These are phyloP conservation scores for Lingula anatina DNA, from an alignment of 2,888 invertebrate species.

Conservation along the genomic window DNA sequence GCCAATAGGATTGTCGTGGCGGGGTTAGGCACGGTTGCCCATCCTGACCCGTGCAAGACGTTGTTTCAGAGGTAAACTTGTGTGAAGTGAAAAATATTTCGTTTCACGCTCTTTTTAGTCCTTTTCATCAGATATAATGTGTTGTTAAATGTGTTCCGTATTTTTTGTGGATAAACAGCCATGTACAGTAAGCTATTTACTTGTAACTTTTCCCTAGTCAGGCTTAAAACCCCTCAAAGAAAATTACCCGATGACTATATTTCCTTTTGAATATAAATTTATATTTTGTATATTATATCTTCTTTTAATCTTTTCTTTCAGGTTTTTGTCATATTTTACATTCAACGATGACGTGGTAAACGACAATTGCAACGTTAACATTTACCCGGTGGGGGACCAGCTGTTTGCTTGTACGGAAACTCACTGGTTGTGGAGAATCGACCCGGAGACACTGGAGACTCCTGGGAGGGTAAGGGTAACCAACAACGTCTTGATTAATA, in stretches of 20 bases:
- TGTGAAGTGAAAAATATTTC: background rate
- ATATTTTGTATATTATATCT: too few relatives aligned
- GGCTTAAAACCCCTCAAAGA: too few relatives aligned
- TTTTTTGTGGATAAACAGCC: too few relatives aligned
- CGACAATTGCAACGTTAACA: constrained; percentile 86
- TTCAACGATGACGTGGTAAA: constrained; percentile 50
- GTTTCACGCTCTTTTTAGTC: too few relatives aligned
- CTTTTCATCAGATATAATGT: too few relatives aligned
- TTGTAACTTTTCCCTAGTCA: too few relatives aligned
- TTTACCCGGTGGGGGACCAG: constrained; percentile 73
- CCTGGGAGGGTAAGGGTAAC: constrained; percentile 62
- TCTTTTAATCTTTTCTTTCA: background rate
- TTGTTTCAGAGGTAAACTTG: constrained; percentile 50
- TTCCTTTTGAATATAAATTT: too few relatives aligned
- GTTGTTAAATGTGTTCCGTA: too few relatives aligned
- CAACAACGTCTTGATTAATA: too few relatives aligned
- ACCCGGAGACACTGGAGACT: constrained; percentile 74
- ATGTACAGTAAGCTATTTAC: too few relatives aligned
- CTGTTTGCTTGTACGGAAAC: constrained; percentile 82
- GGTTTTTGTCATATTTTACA: constrained; percentile 12
- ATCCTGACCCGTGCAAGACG: constrained; percentile 68
- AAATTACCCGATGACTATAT: too few relatives aligned
- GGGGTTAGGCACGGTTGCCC: constrained; percentile 75
- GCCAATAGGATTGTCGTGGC: constrained; percentile 71
- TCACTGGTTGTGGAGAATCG: constrained; percentile 69